Evolutionary conservation across 1,140 invertebrate species (phyloP).

Genomic region (Lepidurus apus): DNA sequence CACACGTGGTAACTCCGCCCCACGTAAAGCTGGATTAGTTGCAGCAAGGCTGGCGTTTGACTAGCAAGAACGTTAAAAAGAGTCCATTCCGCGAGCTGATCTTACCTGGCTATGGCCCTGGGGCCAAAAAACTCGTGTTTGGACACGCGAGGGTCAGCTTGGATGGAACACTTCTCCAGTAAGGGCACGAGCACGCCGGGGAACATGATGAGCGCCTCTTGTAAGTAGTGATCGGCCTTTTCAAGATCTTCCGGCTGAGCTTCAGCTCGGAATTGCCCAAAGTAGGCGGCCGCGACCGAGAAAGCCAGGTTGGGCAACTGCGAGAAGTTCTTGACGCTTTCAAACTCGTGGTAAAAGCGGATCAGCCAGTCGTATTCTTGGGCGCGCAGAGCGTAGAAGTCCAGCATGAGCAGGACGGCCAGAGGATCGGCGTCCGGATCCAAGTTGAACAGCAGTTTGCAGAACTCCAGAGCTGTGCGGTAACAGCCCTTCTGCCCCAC

Average conservation of each 20-base stretch:
- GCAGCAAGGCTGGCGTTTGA: constrained; percentile 59
- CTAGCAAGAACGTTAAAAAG: constrained; percentile 45
- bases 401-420: constrained; percentile 70
- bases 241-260: constrained; percentile 38
- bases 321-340: constrained; percentile 60
- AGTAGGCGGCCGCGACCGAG: constrained; percentile 72
- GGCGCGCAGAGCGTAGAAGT: constrained; percentile 77
- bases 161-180: constrained; percentile 69
- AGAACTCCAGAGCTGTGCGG: constrained; percentile 71
- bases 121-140: constrained; percentile 49
- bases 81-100: constrained; percentile 16
- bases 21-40: constrained; percentile 67
- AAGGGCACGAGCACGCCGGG: constrained; percentile 67
- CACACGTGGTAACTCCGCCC: constrained; percentile 67
- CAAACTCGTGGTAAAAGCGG: constrained; percentile 63
- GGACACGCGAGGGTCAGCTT: constrained; percentile 59
- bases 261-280: constrained; percentile 45
- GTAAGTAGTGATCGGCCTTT: constrained; percentile 58
- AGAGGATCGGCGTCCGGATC: constrained; percentile 81
- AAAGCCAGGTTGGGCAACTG: constrained; percentile 84
- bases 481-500: constrained; percentile 74
- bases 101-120: constrained; percentile 40
- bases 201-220: constrained; percentile 77
- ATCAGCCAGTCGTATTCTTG: constrained; percentile 75
- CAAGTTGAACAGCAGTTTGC: constrained; percentile 67